Evolutionary conservation across 2,888 invertebrate species (phyloP).

Genomic region (Hecatera dysodea): DNA sequence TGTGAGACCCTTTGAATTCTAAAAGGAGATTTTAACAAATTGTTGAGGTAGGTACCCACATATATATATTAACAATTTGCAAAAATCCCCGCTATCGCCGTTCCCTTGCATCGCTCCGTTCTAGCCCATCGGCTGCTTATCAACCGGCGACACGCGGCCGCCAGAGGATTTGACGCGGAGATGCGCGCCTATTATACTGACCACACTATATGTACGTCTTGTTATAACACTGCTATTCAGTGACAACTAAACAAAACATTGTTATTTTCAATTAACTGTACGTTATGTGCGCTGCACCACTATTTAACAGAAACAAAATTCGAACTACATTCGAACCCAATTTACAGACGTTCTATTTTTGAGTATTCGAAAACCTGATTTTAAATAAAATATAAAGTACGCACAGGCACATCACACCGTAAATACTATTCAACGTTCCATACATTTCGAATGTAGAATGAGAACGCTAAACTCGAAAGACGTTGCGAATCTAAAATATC

Average conservation of each 20-base stretch:
- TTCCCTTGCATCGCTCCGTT: constrained; percentile 60
- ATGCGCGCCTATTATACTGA: constrained; percentile 81
- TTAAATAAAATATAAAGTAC: not conserved
- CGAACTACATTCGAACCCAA: not conserved
- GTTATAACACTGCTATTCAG: constrained; percentile 42
- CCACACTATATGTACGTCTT: constrained; percentile 66
- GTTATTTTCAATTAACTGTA: constrained; percentile 26
- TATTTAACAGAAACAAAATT: constrained; percentile 5
- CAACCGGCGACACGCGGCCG: constrained; percentile 85
- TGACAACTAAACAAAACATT: constrained; percentile 41
- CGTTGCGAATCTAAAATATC: constrained; percentile 21
- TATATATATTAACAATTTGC: not conserved
- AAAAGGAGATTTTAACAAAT: too few species aligned
- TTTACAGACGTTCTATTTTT: constrained; percentile 37
- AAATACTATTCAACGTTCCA: constrained; percentile 9
- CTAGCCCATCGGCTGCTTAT: constrained; percentile 83
- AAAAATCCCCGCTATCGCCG: constrained; percentile 59
- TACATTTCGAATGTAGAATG: constrained; percentile 22
- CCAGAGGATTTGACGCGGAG: constrained; percentile 84
- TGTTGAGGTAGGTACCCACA: not conserved
- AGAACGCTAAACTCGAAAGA: constrained; percentile 20
- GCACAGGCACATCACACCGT: not conserved
- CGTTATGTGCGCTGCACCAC: not conserved
- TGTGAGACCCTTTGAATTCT: not conserved
- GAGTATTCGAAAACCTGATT: not conserved